A percentile compares a stretch with the other conserved stretches of the same genome.
Evolutionary conservation across 2,888 invertebrate species (phyloP).

Genomic region (Coleophora deauratella): DNA sequence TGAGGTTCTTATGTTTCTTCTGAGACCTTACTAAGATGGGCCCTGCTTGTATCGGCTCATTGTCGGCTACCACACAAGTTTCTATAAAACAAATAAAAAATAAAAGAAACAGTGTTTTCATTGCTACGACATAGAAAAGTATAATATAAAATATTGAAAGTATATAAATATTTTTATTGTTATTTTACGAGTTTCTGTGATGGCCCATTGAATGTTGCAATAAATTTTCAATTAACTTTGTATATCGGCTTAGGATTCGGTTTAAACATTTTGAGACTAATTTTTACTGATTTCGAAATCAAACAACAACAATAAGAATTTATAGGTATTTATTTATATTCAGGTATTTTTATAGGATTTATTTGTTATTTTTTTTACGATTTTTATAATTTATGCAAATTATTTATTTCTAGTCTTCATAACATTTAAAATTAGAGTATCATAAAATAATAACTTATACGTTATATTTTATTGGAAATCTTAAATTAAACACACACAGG

Average conservation of each 20-base stretch:
- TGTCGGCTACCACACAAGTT: slow-evolving; percentile 16
- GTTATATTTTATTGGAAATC: too few relatives aligned
- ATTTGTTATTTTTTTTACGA: too few relatives aligned
- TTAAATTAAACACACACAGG: too few relatives aligned
- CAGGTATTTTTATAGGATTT: background rate
- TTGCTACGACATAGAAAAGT: slow-evolving; percentile 14
- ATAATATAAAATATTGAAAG: background rate
- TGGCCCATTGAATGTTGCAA: slow-evolving; percentile 20
- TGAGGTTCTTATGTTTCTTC: slow-evolving; percentile 30
- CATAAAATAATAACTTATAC: too few relatives aligned
- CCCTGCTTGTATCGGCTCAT: slow-evolving; percentile 8
- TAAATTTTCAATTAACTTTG: slow-evolving; percentile 21
- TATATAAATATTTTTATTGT: slow-evolving; percentile 17
- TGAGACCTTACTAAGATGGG: slow-evolving; percentile 20
- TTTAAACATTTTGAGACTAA: too few relatives aligned
- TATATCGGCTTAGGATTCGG: too few relatives aligned
- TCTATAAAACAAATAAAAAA: slow-evolving; percentile 20
- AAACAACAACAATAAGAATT: too few relatives aligned
- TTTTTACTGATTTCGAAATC: too few relatives aligned
- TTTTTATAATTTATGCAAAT: too few relatives aligned
- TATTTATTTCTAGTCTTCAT: too few relatives aligned
- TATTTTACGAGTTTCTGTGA: slow-evolving; percentile 23
- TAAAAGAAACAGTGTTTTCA: slow-evolving; percentile 29
- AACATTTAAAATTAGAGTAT: too few relatives aligned
- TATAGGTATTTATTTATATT: too few relatives aligned